Evolutionary conservation across 2,888 invertebrate species (phyloP), one percentile per base, ranked within the genome.

Genomic region (Lasioglossum pauxillum): DNA sequence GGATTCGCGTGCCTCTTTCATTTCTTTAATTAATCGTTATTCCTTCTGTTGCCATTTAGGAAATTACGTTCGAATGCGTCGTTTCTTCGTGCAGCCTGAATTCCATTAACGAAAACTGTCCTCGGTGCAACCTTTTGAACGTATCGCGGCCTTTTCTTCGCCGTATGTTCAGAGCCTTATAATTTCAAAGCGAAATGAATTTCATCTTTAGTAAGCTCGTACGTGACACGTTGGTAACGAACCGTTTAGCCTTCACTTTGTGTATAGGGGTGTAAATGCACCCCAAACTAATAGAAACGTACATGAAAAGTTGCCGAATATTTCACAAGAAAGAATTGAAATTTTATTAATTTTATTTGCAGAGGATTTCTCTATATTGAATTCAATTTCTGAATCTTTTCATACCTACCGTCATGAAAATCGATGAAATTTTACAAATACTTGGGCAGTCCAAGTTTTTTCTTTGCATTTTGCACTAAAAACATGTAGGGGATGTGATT

Each of bases 1-100:
- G 72, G 64, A 41, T 78, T 73, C 72, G n/a, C 27, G 31, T 78
- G 19, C 12, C 78, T 23, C 64, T 64, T 49, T 64, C 73, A 73
- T 82, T 82, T 73, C 73, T 14, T 46, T 78, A 78, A 78, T 41
- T 64, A 16, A 46, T 16, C 46, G 5, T 41, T 23, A n/a, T 12
- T 10, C 46, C 73, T 49, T 64, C 73, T 23, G 41, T 78, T 31
- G n/a, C 31, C 38, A 27, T 49, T 72, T 73, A 49, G 38, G 64
- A 41, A 77, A 60, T 23, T 35, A 35, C 71, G 27, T 23, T 71
- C 81, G 71, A 76, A 44, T 57, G 69, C 31, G 38, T 76, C 31
- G 27, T 64, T 67, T 64, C 78, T 73, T 64, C 72, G 31, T 27
- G 19, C 41, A 4, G 16, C 8, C n/a, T 3, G 41, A 5, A 23